Evolutionary conservation across 2,113 vertebrate genomes (phyloP).

Genomic region (Sorex fumeus): DNA sequence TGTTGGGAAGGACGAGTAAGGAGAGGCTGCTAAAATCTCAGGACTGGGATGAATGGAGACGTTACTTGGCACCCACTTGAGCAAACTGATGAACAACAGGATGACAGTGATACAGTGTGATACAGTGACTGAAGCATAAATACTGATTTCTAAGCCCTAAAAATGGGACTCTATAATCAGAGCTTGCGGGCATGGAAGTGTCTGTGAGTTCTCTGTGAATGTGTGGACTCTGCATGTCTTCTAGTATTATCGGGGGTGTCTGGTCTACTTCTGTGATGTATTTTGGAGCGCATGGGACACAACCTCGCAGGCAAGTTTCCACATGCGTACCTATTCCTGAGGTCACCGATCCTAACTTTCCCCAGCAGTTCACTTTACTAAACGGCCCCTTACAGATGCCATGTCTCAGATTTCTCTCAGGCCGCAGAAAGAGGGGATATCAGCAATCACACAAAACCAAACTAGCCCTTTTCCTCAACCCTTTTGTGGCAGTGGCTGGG

Average conservation of each 20-base stretch:
- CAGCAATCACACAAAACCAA: too few species aligned
- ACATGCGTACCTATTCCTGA: neutral
- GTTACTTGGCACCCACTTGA: too few species aligned
- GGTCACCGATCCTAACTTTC: neutral
- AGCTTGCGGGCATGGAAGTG: neutral
- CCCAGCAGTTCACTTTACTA: neutral
- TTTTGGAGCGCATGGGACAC: neutral
- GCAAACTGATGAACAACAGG: too few species aligned
- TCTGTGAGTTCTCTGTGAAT: neutral
- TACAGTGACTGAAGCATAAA: conserved; percentile 5
- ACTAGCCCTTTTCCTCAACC: too few species aligned
- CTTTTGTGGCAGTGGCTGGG: too few species aligned
- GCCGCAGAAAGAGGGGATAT: too few species aligned
- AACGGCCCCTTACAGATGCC: neutral
- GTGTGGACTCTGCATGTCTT: neutral
- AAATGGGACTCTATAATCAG: neutral
- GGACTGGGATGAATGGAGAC: too few species aligned
- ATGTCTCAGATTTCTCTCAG: too few species aligned
- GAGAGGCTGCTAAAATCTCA: too few species aligned
- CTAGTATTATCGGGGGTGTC: neutral
- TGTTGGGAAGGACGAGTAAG: too few species aligned
- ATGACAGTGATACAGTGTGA: too few species aligned
- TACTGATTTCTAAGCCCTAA: neutral
- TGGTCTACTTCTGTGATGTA: neutral
- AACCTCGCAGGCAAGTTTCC: neutral